Evolutionary conservation across 2,888 invertebrate genomes (phyloP).

Genomic region (Boloria euphrosyne): DNA sequence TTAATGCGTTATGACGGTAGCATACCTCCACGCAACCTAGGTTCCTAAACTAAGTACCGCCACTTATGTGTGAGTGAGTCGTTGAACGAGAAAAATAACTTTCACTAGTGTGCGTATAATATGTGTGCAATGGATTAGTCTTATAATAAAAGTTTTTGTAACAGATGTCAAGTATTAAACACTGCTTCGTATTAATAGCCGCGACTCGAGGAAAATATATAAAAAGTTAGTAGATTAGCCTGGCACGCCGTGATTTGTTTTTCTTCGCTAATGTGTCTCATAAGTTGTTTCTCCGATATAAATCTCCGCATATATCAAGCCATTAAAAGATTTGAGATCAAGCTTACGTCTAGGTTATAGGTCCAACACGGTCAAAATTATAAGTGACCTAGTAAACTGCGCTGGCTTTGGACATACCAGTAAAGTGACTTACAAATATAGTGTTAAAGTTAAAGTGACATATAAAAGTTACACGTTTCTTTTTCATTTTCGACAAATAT

Average conservation of each 20-base stretch:
- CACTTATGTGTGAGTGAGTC: conserved; percentile 61
- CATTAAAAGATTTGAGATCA: background rate
- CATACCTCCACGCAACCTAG: conserved; percentile 61
- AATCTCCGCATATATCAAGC: conserved; percentile 15
- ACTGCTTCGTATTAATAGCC: conserved; percentile 78
- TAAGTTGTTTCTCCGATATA: conserved; percentile 33
- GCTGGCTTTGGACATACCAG: too few species aligned
- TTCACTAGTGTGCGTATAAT: conserved; percentile 49
- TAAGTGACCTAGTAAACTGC: too few species aligned
- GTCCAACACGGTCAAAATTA: too few species aligned
- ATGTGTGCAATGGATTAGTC: conserved; percentile 80
- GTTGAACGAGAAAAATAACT: conserved; percentile 49
- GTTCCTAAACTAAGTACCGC: conserved; percentile 74
- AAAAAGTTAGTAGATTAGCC: conserved; percentile 78
- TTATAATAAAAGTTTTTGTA: conserved; percentile 83
- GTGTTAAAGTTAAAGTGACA: too few species aligned
- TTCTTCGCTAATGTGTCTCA: conserved; percentile 40
- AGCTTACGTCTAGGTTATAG: too few species aligned
- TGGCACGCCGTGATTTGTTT: conserved; percentile 56
- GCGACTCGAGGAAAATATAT: conserved; percentile 74
- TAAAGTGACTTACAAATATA: too few species aligned
- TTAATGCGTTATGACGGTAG: conserved; percentile 42
- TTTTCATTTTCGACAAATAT: too few species aligned
- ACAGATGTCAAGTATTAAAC: conserved; percentile 83
- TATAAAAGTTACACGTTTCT: too few species aligned